Percentiles rank a stretch among this genome's conserved stretches.
Conservation (phyloP, 2,888 invertebrate genomes). For the Hydriomena furcata region DNA sequence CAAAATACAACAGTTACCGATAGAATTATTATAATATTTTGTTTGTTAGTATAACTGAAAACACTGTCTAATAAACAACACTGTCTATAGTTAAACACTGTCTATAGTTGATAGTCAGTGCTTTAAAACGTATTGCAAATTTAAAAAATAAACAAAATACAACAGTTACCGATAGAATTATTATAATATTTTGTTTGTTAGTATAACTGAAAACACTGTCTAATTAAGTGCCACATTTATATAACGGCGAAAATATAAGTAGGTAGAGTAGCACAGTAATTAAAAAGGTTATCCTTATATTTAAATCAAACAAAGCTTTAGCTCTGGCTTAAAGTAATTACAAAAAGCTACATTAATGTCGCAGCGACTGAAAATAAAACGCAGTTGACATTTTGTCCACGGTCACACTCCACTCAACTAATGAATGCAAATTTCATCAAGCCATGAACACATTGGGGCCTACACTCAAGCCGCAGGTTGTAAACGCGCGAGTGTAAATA, state of each 20-base stretch:
- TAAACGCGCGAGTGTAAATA: not conserved
- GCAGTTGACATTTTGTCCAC: constrained; percentile 45
- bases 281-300: constrained; percentile 7
- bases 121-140: too few species aligned
- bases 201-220: too few species aligned
- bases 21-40: too few species aligned
- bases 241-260: not conserved
- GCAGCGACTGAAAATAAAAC: constrained; percentile 21
- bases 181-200: too few species aligned
- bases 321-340: constrained; percentile 10
- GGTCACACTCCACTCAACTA: constrained; percentile 55
- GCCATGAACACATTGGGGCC: constrained; percentile 34
- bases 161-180: too few species aligned
- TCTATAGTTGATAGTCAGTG: too few species aligned
- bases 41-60: too few species aligned
- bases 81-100: too few species aligned
- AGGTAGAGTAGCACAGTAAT: constrained; percentile 2
- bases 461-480: constrained; percentile 2
- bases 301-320: constrained; percentile 9
- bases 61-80: too few species aligned
- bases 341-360: constrained; percentile 18
- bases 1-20: too few species aligned
- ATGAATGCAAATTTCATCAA: constrained; percentile 78
- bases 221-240: not conserved
- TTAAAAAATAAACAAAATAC: too few species aligned